Evolutionary conservation across 2,113 vertebrate species (phyloP), one percentile per base, ranked within the genome.

Genomic region (Scomber colias): DNA sequence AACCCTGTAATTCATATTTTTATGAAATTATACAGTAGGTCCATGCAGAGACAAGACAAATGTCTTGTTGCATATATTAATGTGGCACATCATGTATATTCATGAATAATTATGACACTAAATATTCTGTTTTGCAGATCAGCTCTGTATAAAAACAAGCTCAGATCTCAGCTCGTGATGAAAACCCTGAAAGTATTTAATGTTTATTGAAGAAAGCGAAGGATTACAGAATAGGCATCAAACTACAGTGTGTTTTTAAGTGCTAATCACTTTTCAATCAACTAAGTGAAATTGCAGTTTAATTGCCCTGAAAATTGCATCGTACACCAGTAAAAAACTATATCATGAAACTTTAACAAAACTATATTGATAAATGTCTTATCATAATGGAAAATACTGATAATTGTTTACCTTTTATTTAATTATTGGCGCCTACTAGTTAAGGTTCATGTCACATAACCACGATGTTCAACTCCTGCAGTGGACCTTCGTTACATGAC

Each of bases 71-170:
- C 48, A 77, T 62, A 60, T 63, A 53, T 69, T 69, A 68, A 71
- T 71, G 17, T 61, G 48, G 40, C 21, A 59, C 40, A 73, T 76
- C 56, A 67, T 76, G 15, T 66, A 53, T 72, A 81, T 83, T 80
- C 35, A 68, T 78, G 55, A 62, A 75, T 44, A 8, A 45, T 63
- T 71, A 49, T 81, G 76, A 68, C 51, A 83, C 66, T 44, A 51
- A 81, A 72, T 71, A 78, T 71, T 74, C 57, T 40, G 46, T 54
- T 69, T 68, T 63, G 24, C 53, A 57, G 65, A 35, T 57, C 35
- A 3, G 31, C 15, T 54, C 19, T 24, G 35, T 73, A 46, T 46
- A 56, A 79, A 69, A 71, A 83, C 40, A 63, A 65, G 21, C 24
- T 44, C 27, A 75, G 30, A 44, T 71, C 49, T 67, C n/a, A 60